Evolutionary conservation across 2,113 vertebrate genomes (phyloP).

Genomic region (Corapipo altera): DNA sequence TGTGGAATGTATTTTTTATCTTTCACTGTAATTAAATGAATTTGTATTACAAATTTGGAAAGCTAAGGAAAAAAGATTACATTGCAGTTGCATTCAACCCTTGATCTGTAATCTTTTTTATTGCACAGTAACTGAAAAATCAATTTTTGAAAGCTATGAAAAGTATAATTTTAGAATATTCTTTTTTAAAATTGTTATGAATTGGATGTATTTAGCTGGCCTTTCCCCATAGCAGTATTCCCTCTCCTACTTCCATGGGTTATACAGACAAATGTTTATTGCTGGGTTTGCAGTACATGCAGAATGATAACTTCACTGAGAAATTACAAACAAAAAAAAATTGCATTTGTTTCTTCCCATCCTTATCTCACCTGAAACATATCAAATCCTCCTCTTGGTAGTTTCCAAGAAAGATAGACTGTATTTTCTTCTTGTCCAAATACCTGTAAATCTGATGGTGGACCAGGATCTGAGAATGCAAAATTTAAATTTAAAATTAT

Average conservation of each 20-base stretch:
- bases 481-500: neutral
- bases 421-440: constrained; percentile 75
- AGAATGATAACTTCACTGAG: neutral
- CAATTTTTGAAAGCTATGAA: neutral
- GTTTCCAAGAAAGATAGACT: constrained; percentile 81
- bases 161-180: neutral
- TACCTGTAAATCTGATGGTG: constrained; percentile 76
- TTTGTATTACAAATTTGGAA: neutral
- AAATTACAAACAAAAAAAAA: neutral
- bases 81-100: neutral
- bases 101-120: neutral
- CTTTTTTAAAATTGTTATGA: accelerated
- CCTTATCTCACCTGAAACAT: constrained; percentile 78
- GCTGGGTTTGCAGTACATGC: neutral
- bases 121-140: neutral
- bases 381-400: constrained; percentile 76
- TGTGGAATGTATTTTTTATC: neutral
- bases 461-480: constrained; percentile 73
- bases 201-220: neutral
- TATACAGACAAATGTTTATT: neutral
- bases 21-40: neutral
- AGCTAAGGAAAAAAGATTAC: neutral
- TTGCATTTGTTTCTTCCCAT: neutral
- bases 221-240: neutral
- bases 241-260: neutral